These are phyloP conservation scores for Dendrolimus pini DNA, from an alignment of 2,888 invertebrate species.

Conservation along the genomic window DNA sequence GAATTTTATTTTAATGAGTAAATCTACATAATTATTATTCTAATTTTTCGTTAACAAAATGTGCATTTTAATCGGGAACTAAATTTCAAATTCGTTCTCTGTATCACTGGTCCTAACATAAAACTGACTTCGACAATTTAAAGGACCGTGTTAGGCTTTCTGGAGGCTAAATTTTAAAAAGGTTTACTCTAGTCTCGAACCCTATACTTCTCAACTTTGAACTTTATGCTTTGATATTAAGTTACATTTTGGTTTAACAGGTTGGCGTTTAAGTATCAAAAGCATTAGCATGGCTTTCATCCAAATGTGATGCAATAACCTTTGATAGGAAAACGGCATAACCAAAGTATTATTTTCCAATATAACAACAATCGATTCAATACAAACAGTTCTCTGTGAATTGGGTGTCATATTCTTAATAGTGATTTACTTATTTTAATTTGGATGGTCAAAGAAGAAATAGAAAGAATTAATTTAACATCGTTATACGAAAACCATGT, in stretches of 20 bases:
- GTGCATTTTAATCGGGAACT: neutral
- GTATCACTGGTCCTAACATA: neutral
- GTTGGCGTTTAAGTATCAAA: conserved; percentile 3
- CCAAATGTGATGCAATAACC: conserved; percentile 32
- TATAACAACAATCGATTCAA: conserved; percentile 35
- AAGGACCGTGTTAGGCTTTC: too few species aligned
- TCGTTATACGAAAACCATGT: too few species aligned
- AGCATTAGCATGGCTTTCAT: conserved; percentile 27
- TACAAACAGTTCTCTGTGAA: conserved; percentile 23
- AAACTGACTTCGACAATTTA: neutral
- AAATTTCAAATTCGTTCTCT: neutral
- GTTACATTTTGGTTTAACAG: too few species aligned
- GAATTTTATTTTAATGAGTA: neutral
- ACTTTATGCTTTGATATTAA: too few species aligned
- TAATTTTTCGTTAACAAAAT: too few species aligned
- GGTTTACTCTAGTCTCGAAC: too few species aligned
- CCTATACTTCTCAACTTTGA: too few species aligned
- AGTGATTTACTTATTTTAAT: too few species aligned
- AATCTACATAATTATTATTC: neutral
- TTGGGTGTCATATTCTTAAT: conserved; percentile 12
- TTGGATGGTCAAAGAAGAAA: too few species aligned
- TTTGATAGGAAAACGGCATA: conserved; percentile 13
- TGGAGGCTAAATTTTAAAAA: too few species aligned
- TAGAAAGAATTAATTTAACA: too few species aligned
- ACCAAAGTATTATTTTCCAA: conserved; percentile 10